phyloP scores from a whole-genome alignment of 1,140 invertebrate genomes.

The Conus betulinus region DNA sequence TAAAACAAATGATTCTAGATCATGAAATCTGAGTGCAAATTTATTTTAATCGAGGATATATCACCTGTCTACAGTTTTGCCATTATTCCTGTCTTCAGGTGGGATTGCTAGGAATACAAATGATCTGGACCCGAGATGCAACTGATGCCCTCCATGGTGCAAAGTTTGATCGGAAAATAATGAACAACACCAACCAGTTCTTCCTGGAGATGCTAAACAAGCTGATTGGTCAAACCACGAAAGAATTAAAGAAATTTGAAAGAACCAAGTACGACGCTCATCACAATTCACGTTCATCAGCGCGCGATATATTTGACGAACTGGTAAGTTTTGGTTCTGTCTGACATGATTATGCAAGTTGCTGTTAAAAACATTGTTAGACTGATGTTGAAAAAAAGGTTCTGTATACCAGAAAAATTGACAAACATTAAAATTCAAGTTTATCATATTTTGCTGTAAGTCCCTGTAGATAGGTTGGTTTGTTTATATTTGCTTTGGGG shows the following conservation, averaged over 20 bases:
- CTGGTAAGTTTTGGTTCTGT: conserved; percentile 80
- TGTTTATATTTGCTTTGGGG: too few species aligned
- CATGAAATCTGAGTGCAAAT: too few species aligned
- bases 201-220: conserved; percentile 95
- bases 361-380: not conserved
- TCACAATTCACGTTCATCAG: conserved; percentile 98
- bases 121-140: conserved; percentile 96
- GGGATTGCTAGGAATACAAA: conserved; percentile 95
- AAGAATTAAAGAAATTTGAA: conserved; percentile 92
- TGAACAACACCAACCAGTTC: conserved; percentile 94
- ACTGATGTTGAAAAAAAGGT: too few species aligned
- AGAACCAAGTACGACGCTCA: conserved; percentile 96
- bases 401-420: too few species aligned
- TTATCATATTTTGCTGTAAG: too few species aligned
- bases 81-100: conserved; percentile 78
- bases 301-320: conserved; percentile 95
- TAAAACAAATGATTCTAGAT: too few species aligned
- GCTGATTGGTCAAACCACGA: conserved; percentile 95
- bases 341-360: not conserved
- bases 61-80: too few species aligned
- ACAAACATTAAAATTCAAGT: too few species aligned
- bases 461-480: too few species aligned
- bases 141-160: conserved; percentile 92
- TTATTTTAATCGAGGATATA: too few species aligned
- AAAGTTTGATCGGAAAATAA: conserved; percentile 93